These are phyloP conservation scores for Apantesis nais DNA, from an alignment of 2,888 invertebrate species.

Conservation along the genomic window DNA sequence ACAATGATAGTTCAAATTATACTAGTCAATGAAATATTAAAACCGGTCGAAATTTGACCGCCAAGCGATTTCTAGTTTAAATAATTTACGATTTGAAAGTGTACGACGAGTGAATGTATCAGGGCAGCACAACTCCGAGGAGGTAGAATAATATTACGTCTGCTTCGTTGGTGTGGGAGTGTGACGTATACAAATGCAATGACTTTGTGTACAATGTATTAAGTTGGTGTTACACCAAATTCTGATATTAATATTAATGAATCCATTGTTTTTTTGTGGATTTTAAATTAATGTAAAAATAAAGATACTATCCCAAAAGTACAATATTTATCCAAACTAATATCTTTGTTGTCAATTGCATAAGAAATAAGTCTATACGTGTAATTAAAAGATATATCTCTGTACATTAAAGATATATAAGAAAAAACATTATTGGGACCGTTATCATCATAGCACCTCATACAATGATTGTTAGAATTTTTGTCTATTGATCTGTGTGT, in stretches of 20 bases:
- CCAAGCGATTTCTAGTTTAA: background rate
- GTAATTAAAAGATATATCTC: too few relatives aligned
- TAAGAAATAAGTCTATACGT: background rate
- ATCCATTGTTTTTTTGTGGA: conserved; percentile 1
- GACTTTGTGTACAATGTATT: conserved; percentile 34
- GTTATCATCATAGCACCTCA: too few relatives aligned
- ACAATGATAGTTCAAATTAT: background rate
- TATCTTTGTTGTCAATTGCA: background rate
- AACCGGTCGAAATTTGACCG: background rate
- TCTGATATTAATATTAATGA: conserved; percentile 25
- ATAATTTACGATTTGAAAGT: conserved; percentile 64
- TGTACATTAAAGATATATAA: too few relatives aligned
- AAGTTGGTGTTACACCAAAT: conserved; percentile 25
- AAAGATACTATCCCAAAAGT: background rate
- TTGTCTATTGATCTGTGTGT: too few relatives aligned
- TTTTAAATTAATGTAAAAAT: background rate
- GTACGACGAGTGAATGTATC: conserved; percentile 63
- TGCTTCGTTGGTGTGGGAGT: conserved; percentile 19
- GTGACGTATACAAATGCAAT: conserved; percentile 29
- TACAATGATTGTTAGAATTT: too few relatives aligned
- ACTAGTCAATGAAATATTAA: background rate
- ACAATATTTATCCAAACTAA: background rate
- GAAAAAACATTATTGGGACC: too few relatives aligned
- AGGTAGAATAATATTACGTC: conserved; percentile 35
- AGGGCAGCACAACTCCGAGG: conserved; percentile 58